These are phyloP conservation scores for Malurus elegans DNA, from an alignment of 2,113 vertebrate species.

Conservation along the genomic window DNA sequence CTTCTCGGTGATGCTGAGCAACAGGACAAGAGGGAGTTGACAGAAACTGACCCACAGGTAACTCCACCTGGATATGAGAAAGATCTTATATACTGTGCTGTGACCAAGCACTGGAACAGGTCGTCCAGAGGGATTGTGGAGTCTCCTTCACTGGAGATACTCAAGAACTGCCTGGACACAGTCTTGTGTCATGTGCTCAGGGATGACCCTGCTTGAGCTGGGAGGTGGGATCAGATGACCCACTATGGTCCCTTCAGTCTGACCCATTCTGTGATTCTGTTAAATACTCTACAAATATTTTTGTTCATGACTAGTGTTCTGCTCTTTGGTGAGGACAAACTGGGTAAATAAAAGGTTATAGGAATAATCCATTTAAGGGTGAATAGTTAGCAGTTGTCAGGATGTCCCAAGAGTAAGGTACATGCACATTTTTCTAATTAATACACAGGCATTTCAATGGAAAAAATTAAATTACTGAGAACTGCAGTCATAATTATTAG, in stretches of 20 bases:
- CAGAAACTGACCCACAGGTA: background rate
- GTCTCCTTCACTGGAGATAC: too few species aligned
- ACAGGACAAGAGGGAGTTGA: accelerated
- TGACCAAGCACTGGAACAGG: accelerated
- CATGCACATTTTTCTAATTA: background rate
- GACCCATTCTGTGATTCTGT: background rate
- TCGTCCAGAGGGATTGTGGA: background rate
- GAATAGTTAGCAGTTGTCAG: background rate
- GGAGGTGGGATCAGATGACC: background rate
- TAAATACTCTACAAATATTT: background rate
- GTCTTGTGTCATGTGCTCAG: too few species aligned
- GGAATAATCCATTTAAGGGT: background rate
- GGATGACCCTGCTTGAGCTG: background rate
- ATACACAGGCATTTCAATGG: background rate
- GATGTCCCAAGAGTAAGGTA: background rate
- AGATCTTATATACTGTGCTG: background rate
- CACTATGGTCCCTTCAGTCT: background rate
- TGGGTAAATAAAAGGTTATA: background rate
- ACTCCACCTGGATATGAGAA: background rate
- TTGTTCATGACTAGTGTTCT: background rate
- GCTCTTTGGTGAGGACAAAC: background rate
- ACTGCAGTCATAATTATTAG: background rate
- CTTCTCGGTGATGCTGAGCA: background rate
- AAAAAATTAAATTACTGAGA: background rate
- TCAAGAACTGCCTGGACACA: accelerated